phyloP scores from a whole-genome alignment of 2,113 vertebrate species.

The Tetraodon nigroviridis region DNA sequence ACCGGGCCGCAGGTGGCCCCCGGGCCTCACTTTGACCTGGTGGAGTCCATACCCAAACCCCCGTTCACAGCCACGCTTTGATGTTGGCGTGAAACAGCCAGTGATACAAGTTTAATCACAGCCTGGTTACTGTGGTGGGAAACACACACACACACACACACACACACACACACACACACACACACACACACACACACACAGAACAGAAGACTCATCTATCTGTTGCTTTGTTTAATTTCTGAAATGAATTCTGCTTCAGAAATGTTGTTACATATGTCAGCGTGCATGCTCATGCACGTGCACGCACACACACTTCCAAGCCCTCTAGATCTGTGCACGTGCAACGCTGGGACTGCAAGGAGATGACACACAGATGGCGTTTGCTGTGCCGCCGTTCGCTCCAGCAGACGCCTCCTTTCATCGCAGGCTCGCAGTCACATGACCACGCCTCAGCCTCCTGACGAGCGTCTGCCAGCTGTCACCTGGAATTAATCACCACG shows the following conservation, averaged over 20 bases:
- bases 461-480: constrained; percentile 42
- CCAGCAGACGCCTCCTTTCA: constrained; percentile 40
- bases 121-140: constrained; percentile 73
- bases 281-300: constrained; percentile 18
- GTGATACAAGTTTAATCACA: constrained; percentile 81
- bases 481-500: constrained; percentile 39
- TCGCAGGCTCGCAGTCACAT: constrained; percentile 44
- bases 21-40: too few relatives aligned
- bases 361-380: constrained; percentile 31
- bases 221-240: constrained; percentile 55
- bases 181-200: background rate
- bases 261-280: constrained; percentile 50
- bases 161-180: constrained; percentile 14
- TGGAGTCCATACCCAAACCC: too few relatives aligned
- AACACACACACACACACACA: background rate
- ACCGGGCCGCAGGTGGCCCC: too few relatives aligned
- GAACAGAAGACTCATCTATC: constrained; percentile 23
- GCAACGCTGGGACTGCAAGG: constrained; percentile 5
- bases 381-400: constrained; percentile 9
- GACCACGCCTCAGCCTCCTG: constrained; percentile 18
- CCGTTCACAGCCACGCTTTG: constrained; percentile 13
- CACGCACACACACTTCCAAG: constrained; percentile 42
- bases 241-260: constrained; percentile 41
- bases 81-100: constrained; percentile 16
- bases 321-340: constrained; percentile 10